Conservation (phyloP, 2,797 vertebrate genomes). For the Clamator glandarius region DNA sequence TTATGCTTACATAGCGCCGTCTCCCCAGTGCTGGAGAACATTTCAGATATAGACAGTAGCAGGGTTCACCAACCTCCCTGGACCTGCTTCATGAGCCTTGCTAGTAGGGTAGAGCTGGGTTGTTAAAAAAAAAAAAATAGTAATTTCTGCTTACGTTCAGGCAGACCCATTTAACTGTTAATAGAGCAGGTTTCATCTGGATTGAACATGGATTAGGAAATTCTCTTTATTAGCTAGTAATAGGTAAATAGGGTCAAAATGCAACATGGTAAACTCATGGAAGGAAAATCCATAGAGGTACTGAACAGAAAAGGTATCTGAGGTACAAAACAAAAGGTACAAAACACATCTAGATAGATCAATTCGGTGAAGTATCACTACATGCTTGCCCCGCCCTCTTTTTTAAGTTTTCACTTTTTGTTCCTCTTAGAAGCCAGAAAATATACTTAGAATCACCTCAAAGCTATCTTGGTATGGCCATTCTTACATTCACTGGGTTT, state of each 20-base stretch:
- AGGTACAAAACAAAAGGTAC: not conserved
- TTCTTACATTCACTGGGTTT: not conserved
- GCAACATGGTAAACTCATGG: not conserved
- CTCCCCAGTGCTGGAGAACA: not conserved
- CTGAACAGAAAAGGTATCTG: not conserved
- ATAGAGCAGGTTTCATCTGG: not conserved
- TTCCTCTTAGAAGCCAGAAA: not conserved
- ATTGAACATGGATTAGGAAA: not conserved
- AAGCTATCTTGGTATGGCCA: not conserved
- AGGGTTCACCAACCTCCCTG: not conserved
- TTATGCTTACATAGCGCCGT: not conserved
- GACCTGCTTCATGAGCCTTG: not conserved
- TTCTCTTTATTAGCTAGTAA: not conserved
- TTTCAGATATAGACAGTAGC: not conserved
- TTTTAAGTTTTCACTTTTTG: not conserved
- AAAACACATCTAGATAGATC: not conserved
- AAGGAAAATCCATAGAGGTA: not conserved
- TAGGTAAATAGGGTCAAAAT: not conserved
- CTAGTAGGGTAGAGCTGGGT: accelerated
- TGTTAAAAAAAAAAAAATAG: not conserved
- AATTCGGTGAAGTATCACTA: not conserved
- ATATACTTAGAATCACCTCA: not conserved
- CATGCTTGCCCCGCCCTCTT: not conserved
- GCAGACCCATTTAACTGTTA: not conserved
- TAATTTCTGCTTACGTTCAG: not conserved